These are phyloP conservation scores for Cerceris rybyensis DNA, from an alignment of 2,888 invertebrate genomes.

Conservation along the genomic window DNA sequence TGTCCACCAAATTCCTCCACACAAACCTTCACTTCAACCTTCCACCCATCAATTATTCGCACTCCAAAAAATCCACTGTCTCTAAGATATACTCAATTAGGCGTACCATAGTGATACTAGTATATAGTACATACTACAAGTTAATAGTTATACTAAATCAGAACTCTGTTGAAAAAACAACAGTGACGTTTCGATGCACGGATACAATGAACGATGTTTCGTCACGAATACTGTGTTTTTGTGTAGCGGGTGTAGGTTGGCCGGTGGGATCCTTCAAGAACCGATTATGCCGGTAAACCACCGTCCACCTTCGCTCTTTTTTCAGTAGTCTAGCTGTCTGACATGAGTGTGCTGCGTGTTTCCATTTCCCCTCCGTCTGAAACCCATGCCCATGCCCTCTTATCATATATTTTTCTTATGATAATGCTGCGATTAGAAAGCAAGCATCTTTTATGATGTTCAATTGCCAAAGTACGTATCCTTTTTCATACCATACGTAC, in stretches of 20 bases:
- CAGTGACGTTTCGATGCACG: constrained; percentile 56
- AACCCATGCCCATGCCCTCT: not conserved
- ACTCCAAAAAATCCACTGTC: too few relatives aligned
- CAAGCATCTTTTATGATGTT: not conserved
- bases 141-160: too few relatives aligned
- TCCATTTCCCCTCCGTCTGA: constrained; percentile 47
- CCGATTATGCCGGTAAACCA: constrained; percentile 50
- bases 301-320: constrained; percentile 73
- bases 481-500: constrained; percentile 13
- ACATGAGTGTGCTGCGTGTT: constrained; percentile 79
- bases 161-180: not conserved
- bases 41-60: too few relatives aligned
- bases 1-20: too few relatives aligned
- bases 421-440: not conserved
- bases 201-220: constrained; percentile 62
- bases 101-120: too few relatives aligned
- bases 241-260: constrained; percentile 76
- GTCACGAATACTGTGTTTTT: constrained; percentile 75
- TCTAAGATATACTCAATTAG: too few relatives aligned
- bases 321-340: constrained; percentile 78
- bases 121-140: too few relatives aligned
- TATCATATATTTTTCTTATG: constrained; percentile 6
- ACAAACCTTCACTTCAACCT: too few relatives aligned
- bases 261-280: constrained; percentile 59
- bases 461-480: not conserved